Conservation (phyloP, 2,797 vertebrate genomes). For the Sus cebifrons region DNA sequence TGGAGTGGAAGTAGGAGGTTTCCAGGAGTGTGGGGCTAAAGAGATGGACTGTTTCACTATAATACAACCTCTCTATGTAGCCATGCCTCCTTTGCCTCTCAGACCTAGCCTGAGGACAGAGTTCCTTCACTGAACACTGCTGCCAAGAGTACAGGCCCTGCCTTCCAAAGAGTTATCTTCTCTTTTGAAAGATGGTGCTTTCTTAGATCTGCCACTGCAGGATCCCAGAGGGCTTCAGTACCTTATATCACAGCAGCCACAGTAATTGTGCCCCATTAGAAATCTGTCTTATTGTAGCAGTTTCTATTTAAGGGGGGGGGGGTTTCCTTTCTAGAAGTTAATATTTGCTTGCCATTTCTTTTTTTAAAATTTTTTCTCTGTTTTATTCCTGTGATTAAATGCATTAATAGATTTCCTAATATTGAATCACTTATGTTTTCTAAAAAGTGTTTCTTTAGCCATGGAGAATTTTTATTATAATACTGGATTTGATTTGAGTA, state of each 20-base stretch:
- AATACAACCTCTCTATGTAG: background rate
- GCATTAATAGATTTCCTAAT: constrained; percentile 54
- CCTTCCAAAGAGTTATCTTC: background rate
- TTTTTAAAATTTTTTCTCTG: background rate
- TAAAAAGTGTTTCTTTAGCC: background rate
- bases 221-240: background rate
- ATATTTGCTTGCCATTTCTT: background rate
- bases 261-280: background rate
- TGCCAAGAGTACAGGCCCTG: background rate
- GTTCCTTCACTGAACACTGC: background rate
- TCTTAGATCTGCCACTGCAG: background rate
- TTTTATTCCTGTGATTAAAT: constrained; percentile 1
- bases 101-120: background rate
- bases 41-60: background rate
- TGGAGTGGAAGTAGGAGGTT: background rate
- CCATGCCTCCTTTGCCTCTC: background rate
- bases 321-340: background rate
- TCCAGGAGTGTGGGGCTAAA: background rate
- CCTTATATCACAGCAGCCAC: background rate
- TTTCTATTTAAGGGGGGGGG: background rate
- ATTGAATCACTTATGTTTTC: constrained; percentile 26
- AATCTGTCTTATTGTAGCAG: background rate
- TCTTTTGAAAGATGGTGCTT: background rate
- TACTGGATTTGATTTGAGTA: background rate
- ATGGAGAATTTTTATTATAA: constrained; percentile 29